Evolutionary conservation across 2,113 vertebrate genomes (phyloP).

Genomic region (Nothobranchius furzeri): DNA sequence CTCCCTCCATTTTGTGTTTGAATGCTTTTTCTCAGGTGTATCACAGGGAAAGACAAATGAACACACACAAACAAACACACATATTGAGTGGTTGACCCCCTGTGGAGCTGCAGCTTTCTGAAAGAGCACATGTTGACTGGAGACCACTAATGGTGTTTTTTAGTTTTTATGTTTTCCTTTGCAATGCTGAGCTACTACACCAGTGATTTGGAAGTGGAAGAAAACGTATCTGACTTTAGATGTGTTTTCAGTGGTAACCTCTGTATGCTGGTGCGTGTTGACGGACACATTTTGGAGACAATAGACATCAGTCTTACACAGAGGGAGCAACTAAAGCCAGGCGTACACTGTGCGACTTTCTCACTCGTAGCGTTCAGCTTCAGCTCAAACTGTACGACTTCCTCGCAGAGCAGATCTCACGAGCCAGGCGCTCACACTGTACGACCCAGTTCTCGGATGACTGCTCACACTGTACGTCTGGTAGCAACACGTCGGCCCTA

Average conservation of each 20-base stretch:
- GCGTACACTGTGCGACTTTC: too few species aligned
- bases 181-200: constrained; percentile 48
- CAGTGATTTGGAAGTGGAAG: constrained; percentile 42
- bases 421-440: too few species aligned
- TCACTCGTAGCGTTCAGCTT: too few species aligned
- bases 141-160: constrained; percentile 59
- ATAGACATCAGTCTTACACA: constrained; percentile 14
- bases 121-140: constrained; percentile 62
- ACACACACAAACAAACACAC: constrained; percentile 29
- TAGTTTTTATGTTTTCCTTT: constrained; percentile 7
- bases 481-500: too few species aligned
- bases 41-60: constrained; percentile 24
- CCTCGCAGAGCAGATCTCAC: too few species aligned
- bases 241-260: constrained; percentile 35
- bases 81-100: constrained; percentile 30
- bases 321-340: constrained; percentile 11
- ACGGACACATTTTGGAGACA: constrained; percentile 23
- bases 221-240: constrained; percentile 30
- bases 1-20: constrained; percentile 46
- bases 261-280: constrained; percentile 32
- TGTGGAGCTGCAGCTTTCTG: constrained; percentile 30
- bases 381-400: too few species aligned
- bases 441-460: too few species aligned
- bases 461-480: too few species aligned
- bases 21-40: constrained; percentile 52